Percentiles rank a stretch among this genome's conserved stretches.
phyloP scores from a whole-genome alignment of 1,140 invertebrate species.

The Anoplophora glabripennis region DNA sequence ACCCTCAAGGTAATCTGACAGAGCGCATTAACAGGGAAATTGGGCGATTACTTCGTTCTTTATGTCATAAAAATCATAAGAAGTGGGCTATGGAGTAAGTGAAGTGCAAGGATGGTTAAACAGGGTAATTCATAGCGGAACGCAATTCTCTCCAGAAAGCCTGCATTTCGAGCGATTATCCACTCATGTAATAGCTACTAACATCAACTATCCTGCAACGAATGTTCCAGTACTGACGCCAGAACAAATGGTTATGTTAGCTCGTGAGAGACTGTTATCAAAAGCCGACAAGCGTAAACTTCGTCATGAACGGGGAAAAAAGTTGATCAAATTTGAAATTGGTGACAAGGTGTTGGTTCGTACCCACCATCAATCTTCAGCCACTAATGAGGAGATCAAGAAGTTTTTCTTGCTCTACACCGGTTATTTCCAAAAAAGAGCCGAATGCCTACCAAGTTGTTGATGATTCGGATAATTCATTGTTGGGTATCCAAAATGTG shows the following conservation, averaged over 20 bases:
- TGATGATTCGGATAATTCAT: not conserved
- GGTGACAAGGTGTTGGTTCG: constrained; percentile 9
- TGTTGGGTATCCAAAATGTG: not conserved
- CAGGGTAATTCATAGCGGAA: not conserved
- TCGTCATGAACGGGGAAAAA: not conserved
- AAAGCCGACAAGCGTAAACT: not conserved
- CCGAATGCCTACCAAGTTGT: not conserved
- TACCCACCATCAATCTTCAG: constrained; percentile 1
- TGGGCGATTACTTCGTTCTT: not conserved
- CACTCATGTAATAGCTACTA: not conserved
- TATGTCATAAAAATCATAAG: constrained; percentile 3
- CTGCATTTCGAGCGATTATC: not conserved
- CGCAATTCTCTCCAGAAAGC: not conserved
- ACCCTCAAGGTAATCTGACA: constrained; percentile 6
- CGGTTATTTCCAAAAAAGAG: not conserved
- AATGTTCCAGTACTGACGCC: too few species aligned
- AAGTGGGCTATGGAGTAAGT: not conserved
- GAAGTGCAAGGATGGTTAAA: not conserved
- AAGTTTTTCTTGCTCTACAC: constrained; percentile 1
- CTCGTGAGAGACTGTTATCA: not conserved
- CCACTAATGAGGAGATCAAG: constrained; percentile 3
- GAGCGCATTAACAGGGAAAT: constrained; percentile 5
- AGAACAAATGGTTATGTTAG: too few species aligned
- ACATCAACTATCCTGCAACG: too few species aligned
- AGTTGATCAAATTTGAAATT: not conserved